Percentiles rank a stretch among this genome's conserved stretches.
Evolutionary conservation across 2,113 vertebrate genomes (phyloP).

Genomic region (Columba janthina): DNA sequence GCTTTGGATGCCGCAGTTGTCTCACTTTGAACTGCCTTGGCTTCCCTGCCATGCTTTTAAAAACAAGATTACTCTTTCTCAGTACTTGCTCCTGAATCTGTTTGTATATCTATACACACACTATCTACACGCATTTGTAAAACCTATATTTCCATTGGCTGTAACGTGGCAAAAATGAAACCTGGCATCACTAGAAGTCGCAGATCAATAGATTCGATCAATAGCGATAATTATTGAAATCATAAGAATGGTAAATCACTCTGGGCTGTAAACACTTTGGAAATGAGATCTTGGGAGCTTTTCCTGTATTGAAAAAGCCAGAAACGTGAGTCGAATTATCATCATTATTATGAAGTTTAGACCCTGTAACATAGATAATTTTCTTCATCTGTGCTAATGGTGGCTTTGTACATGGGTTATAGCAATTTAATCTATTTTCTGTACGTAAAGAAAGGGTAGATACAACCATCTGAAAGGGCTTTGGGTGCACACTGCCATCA

Average conservation of each 20-base stretch:
- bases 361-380: not conserved
- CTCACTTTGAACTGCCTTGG: not conserved
- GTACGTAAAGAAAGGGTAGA: too few species aligned
- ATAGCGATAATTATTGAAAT: slow-evolving; percentile 58
- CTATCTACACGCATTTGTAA: not conserved
- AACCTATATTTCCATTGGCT: not conserved
- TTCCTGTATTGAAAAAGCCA: not conserved
- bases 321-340: not conserved
- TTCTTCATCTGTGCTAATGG: not conserved
- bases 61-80: not conserved
- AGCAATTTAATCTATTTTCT: not conserved
- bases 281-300: not conserved
- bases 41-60: not conserved
- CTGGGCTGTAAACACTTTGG: slow-evolving; percentile 28
- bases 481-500: too few species aligned
- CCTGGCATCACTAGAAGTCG: not conserved
- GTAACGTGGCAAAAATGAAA: not conserved
- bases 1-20: not conserved
- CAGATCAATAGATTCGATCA: slow-evolving; percentile 30
- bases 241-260: slow-evolving; percentile 27
- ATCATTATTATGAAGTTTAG: not conserved
- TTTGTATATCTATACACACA: not conserved
- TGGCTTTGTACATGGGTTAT: not conserved
- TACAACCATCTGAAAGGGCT: too few species aligned
- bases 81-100: not conserved